Evolutionary conservation across 2,797 vertebrate species (phyloP).

Genomic region (Selene dorsalis): DNA sequence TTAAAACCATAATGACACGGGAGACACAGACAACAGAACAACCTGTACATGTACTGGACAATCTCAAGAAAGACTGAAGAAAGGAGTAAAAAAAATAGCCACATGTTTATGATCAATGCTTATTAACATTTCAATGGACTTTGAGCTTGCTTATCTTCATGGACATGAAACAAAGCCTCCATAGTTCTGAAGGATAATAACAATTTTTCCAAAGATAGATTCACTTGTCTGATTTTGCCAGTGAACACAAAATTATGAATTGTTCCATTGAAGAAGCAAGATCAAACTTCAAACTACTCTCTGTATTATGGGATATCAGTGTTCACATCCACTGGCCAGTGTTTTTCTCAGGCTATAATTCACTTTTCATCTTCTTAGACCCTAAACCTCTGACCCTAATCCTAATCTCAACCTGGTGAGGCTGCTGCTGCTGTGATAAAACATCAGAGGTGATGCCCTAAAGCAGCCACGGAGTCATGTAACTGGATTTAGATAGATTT

Average conservation of each 20-base stretch:
- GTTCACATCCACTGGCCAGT: too few relatives aligned
- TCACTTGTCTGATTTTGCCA: not conserved
- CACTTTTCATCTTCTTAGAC: too few relatives aligned
- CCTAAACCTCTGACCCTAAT: not conserved
- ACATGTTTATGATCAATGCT: constrained; percentile 1
- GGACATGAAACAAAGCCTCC: too few relatives aligned
- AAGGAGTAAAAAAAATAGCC: not conserved
- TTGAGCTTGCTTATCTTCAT: too few relatives aligned
- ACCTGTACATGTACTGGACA: not conserved
- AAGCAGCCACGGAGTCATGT: too few relatives aligned
- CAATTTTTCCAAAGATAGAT: constrained; percentile 2
- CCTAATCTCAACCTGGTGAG: not conserved
- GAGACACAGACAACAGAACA: constrained; percentile 15
- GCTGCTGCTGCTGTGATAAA: not conserved
- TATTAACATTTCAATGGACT: too few relatives aligned
- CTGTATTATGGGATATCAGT: too few relatives aligned
- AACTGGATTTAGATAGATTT: too few relatives aligned
- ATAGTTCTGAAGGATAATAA: not conserved
- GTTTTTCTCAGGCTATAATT: too few relatives aligned
- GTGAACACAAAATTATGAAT: too few relatives aligned
- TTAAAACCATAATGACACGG: constrained; percentile 21
- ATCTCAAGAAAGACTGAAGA: not conserved
- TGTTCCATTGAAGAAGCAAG: too few relatives aligned
- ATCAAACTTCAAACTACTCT: too few relatives aligned
- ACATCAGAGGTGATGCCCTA: not conserved